Base-by-base conservation (phyloP, 2,797 vertebrate species). In the Varecia variegata region DNA sequence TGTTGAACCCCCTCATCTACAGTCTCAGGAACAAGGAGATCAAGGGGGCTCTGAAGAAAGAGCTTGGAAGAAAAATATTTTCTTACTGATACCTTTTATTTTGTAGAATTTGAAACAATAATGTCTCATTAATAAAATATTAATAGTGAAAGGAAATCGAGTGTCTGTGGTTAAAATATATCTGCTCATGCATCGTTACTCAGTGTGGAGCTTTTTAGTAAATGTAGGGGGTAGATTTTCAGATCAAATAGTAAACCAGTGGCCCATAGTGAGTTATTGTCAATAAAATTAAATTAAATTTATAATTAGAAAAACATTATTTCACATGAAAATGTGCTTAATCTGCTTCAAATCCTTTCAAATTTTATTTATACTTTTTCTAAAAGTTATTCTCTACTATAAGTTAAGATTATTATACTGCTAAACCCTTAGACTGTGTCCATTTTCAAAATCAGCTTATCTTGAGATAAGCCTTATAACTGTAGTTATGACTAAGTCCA, bases 1-100 rank as follows among this genome's bases (percentile, higher is more conserved):
- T 54, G 52, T 21, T 54, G 52, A 54, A 54, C 52, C 52, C 52
- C 7, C 52, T 54, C 52, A 54, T 54, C 52, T 54, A 54, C 20
- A 54, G 52, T 54, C 52, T 54, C 52, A 54, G 52, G 52, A 54
- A 88, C 65, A 92, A 93, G 50, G 94, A 95, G 25, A 93, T 95
- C 47, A 95, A 93, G 12, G 91, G 65, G 1, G 80, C 65, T 56
- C 65, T 93, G 38, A 93, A 80, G 38, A 93, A 27, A 90, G 3
- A 56, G 11, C 21, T 96, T 50, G 13, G 45, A 25, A 96, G 70
- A n/a, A 94, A 93, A 89, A 18, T 88, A 70, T 58, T 93, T 70
- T 79, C 35, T 85, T 89, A 88, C 13, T 65, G 30, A 90, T 9
- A 1, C 0, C 3, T 87, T 18, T 62, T 35, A 14, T 94, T 80